Evolutionary conservation across 2,888 invertebrate genomes (phyloP).

Genomic region (Lagria hirta): DNA sequence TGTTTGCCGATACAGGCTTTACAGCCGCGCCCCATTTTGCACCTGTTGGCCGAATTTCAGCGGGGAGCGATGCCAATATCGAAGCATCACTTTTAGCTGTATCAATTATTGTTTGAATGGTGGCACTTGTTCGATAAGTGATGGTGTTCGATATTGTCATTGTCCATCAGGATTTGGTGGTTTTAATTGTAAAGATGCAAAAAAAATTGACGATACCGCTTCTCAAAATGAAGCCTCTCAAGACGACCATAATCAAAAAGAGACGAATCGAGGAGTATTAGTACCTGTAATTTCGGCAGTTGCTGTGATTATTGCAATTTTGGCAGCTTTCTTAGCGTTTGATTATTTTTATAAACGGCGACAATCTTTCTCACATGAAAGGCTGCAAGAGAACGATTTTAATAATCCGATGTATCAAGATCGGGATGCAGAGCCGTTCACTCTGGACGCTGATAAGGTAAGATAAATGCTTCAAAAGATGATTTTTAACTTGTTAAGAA

Average conservation of each 20-base stretch:
- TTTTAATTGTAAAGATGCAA: conserved; percentile 51
- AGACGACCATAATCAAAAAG: too few relatives aligned
- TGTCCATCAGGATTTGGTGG: conserved; percentile 56
- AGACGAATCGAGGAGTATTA: conserved; percentile 32
- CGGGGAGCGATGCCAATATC: conserved; percentile 59
- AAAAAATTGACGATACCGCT: conserved; percentile 10
- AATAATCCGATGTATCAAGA: conserved; percentile 89
- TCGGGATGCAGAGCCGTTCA: conserved; percentile 63
- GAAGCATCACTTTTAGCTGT: conserved; percentile 55
- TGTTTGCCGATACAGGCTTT: conserved; percentile 60
- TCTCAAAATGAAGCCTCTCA: too few relatives aligned
- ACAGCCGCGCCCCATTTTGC: conserved; percentile 57
- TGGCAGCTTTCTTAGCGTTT: conserved; percentile 41
- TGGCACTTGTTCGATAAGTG: conserved; percentile 56
- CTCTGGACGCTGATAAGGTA: conserved; percentile 65
- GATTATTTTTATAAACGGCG: conserved; percentile 44
- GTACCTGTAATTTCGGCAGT: conserved; percentile 39
- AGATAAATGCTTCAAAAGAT: conserved; percentile 16
- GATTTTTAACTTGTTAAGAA: not conserved
- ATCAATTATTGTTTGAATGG: conserved; percentile 58
- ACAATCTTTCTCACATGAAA: conserved; percentile 71
- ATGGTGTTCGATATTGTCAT: conserved; percentile 49
- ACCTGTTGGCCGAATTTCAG: conserved; percentile 61
- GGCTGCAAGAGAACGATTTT: conserved; percentile 77
- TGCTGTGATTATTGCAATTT: conserved; percentile 39